Conservation (phyloP, 2,797 vertebrate genomes). For the Alfaro cultratus region DNA sequence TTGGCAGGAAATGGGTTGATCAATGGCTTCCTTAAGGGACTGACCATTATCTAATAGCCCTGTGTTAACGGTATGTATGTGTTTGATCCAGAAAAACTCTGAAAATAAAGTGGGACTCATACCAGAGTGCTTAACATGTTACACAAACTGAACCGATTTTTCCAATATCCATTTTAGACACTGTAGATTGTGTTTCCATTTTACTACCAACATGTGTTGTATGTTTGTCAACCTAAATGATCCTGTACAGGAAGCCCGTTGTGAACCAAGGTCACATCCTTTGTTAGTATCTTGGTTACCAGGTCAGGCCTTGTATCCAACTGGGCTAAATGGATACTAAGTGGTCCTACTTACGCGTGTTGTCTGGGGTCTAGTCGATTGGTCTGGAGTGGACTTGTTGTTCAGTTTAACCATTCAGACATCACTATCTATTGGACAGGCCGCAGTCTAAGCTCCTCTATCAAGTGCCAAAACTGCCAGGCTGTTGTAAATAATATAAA, state of each 20-base stretch:
- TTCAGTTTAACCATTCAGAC: background rate
- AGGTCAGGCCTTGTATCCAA: too few species aligned
- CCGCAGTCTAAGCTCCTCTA: background rate
- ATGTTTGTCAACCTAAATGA: background rate
- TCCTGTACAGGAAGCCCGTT: background rate
- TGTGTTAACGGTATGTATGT: background rate
- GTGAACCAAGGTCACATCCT: background rate
- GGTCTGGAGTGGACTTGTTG: background rate
- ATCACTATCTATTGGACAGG: background rate
- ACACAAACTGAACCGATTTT: background rate
- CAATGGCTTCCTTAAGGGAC: background rate
- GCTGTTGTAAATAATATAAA: background rate
- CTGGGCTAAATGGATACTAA: background rate
- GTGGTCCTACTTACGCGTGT: background rate
- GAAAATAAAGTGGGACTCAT: background rate
- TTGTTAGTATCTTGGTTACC: too few species aligned
- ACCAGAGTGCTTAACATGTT: background rate
- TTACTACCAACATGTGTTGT: background rate
- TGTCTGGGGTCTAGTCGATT: background rate
- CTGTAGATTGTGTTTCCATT: background rate
- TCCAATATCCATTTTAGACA: background rate
- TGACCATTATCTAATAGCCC: background rate
- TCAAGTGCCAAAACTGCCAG: background rate
- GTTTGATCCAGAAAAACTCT: background rate
- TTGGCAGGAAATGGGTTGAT: background rate